Evolutionary conservation across 2,888 invertebrate genomes (phyloP), one percentile per base, ranked within the genome.

Genomic region (Brachyopa scutellaris): DNA sequence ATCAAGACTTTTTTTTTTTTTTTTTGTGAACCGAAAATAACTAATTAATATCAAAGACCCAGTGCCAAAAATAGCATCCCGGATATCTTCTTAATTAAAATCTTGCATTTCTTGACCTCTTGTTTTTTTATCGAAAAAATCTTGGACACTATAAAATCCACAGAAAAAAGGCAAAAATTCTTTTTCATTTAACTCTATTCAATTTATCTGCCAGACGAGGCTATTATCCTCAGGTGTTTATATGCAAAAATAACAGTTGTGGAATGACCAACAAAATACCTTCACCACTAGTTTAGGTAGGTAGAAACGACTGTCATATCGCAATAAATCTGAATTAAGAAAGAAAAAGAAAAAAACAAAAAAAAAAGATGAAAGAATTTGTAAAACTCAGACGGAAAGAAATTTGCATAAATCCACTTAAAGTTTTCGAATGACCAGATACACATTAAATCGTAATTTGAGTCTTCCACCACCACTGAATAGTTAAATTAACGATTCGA

Each of bases 191-290:
- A 45, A 73, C 36, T 61, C 15, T 33, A 11, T 26, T 26, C 3
- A 36, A 36, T 19, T 33, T 13, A 13, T 45, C 47, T 57, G 55
- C 19, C 19, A 26, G 55, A 57, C 36, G 45, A 29, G 19, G n/a
- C n/a, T 51, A n/a, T 6, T 17, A 13, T 45, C 15, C 62, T 64
- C 62, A 73, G 62, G 62, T 73, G 61, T 61, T 5, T 45, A 64
- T 64, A 64, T 73, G 62, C 55, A 47, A 64, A 59, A 64, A 64
- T 19, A 73, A 73, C 61, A 51, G 72, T 72, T 72, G 53, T 53
- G 21, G 42, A 70, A 49, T 51, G 70, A 53, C 40, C 17, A 55
- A 53, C n/a, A n/a, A 47, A 62, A 64, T 55, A 62, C 51, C 72
- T 40, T 61, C 42, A 17, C 31, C 19, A 31, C 19, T n/a, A n/a